These are phyloP conservation scores for Promerops cafer DNA, from an alignment of 2,113 vertebrate species.

Conservation along the genomic window DNA sequence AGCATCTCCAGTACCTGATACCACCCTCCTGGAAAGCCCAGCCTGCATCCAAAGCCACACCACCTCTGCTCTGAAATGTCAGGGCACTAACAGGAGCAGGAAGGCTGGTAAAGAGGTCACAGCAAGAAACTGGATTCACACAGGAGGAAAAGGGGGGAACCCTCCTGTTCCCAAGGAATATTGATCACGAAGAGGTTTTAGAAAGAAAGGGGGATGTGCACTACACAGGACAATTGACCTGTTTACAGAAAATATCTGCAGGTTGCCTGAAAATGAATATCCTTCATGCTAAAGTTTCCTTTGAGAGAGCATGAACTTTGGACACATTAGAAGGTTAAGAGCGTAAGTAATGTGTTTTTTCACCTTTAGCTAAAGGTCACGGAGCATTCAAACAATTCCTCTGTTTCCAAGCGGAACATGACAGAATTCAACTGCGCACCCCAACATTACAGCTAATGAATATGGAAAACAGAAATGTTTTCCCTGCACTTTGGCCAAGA, in stretches of 20 bases:
- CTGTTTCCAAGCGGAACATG: neutral
- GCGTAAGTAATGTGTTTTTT: neutral
- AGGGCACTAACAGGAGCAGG: neutral
- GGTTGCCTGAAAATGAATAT: constrained; percentile 11
- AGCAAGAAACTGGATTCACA: neutral
- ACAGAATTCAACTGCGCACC: neutral
- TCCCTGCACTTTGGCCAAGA: neutral
- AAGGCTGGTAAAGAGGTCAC: neutral
- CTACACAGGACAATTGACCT: neutral
- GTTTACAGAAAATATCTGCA: constrained; percentile 7
- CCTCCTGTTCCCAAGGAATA: neutral
- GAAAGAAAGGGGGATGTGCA: neutral
- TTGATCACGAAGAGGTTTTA: neutral
- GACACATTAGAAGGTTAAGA: constrained; percentile 44
- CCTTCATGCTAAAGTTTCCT: neutral
- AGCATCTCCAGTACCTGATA: neutral
- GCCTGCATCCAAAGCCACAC: neutral
- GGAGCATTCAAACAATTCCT: neutral
- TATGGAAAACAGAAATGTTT: neutral
- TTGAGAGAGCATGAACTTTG: neutral
- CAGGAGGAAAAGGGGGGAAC: neutral
- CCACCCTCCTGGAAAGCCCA: neutral
- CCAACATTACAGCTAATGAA: neutral
- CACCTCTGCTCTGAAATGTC: neutral
- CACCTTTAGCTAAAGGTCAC: constrained; percentile 42